These are phyloP conservation scores for Cardiocondyla obscurior DNA, from an alignment of 1,140 invertebrate genomes.

Conservation along the genomic window DNA sequence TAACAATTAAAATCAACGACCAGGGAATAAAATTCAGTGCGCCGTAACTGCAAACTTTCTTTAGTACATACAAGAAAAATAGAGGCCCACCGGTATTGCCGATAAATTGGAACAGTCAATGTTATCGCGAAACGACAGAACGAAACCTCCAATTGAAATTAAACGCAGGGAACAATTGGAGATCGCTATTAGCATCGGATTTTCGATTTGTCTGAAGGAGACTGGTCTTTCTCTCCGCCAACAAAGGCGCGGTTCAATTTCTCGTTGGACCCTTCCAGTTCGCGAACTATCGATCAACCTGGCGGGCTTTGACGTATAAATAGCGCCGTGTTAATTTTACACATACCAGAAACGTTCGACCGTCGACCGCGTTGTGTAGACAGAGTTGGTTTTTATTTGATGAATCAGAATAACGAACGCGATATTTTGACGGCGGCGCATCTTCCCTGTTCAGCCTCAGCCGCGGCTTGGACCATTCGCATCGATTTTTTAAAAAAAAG, in stretches of 20 bases:
- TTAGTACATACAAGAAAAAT: neutral
- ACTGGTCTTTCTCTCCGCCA: constrained; percentile 3
- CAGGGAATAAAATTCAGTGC: neutral
- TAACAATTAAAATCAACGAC: neutral
- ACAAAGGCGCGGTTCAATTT: constrained; percentile 69
- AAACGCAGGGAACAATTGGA: neutral
- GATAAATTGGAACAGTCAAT: constrained; percentile 41
- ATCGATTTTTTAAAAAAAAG: constrained; percentile 15
- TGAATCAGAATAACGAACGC: constrained; percentile 13
- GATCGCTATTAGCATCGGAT: constrained; percentile 54
- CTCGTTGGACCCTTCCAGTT: constrained; percentile 54
- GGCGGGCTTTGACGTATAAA: constrained; percentile 60
- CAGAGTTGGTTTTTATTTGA: constrained; percentile 35
- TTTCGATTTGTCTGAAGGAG: constrained; percentile 55
- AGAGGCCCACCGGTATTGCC: neutral
- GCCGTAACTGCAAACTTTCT: neutral
- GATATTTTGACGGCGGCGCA: constrained; percentile 5
- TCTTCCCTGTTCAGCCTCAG: neutral
- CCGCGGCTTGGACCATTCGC: neutral
- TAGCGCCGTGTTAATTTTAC: constrained; percentile 65
- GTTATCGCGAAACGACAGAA: neutral
- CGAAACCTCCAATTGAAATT: constrained; percentile 16
- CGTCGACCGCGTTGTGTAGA: constrained; percentile 36
- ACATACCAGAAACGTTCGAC: constrained; percentile 37
- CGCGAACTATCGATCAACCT: constrained; percentile 64